Evolutionary conservation across 2,797 vertebrate species (phyloP), one percentile per base, ranked within the genome.

Genomic region (Astyanax mexicanus): DNA sequence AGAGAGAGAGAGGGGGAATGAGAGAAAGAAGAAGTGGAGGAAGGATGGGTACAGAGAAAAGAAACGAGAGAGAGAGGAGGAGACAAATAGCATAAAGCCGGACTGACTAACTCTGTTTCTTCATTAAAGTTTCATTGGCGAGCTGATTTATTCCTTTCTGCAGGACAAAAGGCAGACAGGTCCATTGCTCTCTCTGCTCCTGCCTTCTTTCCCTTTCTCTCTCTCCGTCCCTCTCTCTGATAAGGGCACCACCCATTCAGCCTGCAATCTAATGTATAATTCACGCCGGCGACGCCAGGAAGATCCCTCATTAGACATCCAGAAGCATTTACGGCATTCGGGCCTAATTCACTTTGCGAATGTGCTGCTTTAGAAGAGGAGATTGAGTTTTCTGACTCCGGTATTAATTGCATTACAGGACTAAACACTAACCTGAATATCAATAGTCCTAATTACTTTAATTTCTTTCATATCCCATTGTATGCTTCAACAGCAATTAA

Each of bases 41-140:
- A 72, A 75, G 79, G 65, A 29, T 17, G 47, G 44, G 67, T n/a
- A 35, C 15, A 70, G 65, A 79, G 37, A 78, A 81, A 82, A 73
- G 67, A 72, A 12, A 40, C 11, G 15, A n/a, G 45, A 11, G 29
- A 17, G 19, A 67, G 55, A 62, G 60, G 49, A 40, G 71, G 75
- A 61, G 69, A 81, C 44, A 44, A 70, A 66, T 57, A 58, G 68
- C 60, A 72, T 79, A 70, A 75, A 70, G 37, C 60, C 51, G 62
- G 78, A 75, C 60, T 71, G 73, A 75, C 68, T 61, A 74, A 80
- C 61, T 76, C 68, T 68, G 68, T 72, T 76, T 68, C 78, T 72
- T 80, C 78, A 80, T 80, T 80, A 80, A 80, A 80, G 74, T 80
- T 80, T 76, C 54, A 80, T 80, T 25, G 45, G 61, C 42, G 66